These are phyloP conservation scores for Hapalemur alaotrensis DNA, from an alignment of 2,797 vertebrate genomes.

Conservation along the genomic window DNA sequence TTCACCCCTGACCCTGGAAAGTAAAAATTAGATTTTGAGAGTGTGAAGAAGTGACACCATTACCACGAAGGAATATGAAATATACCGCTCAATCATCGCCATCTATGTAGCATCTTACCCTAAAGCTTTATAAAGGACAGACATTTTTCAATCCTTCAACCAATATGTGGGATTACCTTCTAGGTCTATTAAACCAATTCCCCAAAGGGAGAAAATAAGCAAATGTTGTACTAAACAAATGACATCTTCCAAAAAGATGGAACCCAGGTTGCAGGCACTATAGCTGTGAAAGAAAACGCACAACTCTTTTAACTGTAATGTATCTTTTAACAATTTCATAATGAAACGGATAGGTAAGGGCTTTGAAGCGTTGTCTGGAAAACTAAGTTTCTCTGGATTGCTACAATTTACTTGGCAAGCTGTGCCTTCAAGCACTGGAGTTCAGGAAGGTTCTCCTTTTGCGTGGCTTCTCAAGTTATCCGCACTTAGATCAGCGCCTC, in stretches of 20 bases:
- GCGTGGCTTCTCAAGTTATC: neutral
- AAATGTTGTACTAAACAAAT: neutral
- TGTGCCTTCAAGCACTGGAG: neutral
- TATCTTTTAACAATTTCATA: neutral
- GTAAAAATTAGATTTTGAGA: neutral
- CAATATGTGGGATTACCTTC: neutral
- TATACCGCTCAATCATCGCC: neutral
- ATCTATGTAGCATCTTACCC: neutral
- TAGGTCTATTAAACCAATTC: neutral
- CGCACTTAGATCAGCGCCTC: neutral
- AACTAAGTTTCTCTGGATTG: neutral
- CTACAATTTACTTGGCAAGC: neutral
- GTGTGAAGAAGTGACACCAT: neutral
- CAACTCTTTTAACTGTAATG: neutral
- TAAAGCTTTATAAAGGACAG: neutral
- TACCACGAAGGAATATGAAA: neutral
- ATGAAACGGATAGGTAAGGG: neutral
- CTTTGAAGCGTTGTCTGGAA: neutral
- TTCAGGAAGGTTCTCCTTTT: neutral
- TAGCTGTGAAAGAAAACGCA: neutral
- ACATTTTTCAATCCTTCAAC: neutral
- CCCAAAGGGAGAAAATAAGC: neutral
- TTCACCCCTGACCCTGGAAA: conserved; percentile 61
- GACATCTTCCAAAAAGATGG: neutral
- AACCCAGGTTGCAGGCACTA: neutral